Base-by-base conservation (phyloP, 1,140 invertebrate species). In the Sitophilus oryzae region DNA sequence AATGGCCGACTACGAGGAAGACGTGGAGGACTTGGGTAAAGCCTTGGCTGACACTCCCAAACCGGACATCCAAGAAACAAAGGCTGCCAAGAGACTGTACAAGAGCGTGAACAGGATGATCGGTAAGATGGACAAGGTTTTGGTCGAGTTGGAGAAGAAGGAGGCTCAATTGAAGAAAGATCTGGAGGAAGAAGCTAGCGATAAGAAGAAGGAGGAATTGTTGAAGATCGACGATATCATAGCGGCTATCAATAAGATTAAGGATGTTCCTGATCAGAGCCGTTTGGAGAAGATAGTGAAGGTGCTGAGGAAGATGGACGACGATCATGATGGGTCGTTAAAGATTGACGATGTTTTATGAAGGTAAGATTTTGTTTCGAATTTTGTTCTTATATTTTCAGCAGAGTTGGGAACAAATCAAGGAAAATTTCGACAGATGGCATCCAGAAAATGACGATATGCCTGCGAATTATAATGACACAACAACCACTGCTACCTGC, bases 1-100 rank as follows among this genome's bases (percentile, higher is more conserved):
- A 73, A 80, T 97, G 73, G 81, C 84, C 1, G 94, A 98, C 58
- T 98, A 98, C 70, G 84, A 91, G 68, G 93, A 96, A 68, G 88
- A 91, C 74, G 80, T 91, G n/a, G 77, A 88, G 63, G 86, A 90
- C 70, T 73, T 89, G 55, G 72, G 84, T 20, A 80, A 88, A 69
- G 81, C 86, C 22, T 79, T 82, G 16, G 73, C 74, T 73, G 86
- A 79, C 69, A 84, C 78, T 59, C 85, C 83, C 35, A 79, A 82
- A 61, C 76, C 81, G 3, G 77, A 80, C 61, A 78, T 91, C 14
- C 85, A 86, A 66, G 84, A 93, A 56, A 85, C 85, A 2, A 88
- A 86, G 64, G 92, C 86, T 22, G 89, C 93, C 19, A 83, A 84
- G 63, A 76, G 84, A 73, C 66, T 87, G 25, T 87, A 81, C 62